phyloP scores from a whole-genome alignment of 2,888 invertebrate genomes.

The Stramonita haemastoma region DNA sequence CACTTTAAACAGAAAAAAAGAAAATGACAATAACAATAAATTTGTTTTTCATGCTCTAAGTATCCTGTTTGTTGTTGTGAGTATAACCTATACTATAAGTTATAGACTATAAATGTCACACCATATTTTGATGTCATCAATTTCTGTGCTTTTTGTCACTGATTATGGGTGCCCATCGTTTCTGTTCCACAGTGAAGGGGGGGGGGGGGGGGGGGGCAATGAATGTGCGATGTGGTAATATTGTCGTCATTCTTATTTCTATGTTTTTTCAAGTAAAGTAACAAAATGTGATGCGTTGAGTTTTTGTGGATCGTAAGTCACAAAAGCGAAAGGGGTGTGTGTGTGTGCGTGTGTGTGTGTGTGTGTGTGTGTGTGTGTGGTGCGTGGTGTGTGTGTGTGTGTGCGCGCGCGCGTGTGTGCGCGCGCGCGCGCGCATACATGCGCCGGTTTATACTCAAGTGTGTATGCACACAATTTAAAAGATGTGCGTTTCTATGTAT shows the following conservation, averaged over 20 bases:
- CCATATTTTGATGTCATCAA: neutral
- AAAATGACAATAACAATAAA: neutral
- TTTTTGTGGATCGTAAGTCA: neutral
- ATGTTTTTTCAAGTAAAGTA: neutral
- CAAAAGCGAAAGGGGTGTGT: neutral
- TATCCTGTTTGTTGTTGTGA: neutral
- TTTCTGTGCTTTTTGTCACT: neutral
- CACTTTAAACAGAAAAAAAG: neutral
- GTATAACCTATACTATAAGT: neutral
- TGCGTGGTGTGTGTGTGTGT: neutral
- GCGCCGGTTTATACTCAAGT: neutral
- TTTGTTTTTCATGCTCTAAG: neutral
- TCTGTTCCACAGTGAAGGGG: neutral
- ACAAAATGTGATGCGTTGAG: neutral
- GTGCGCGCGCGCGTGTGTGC: neutral
- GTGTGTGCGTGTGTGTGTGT: neutral
- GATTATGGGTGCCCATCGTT: neutral
- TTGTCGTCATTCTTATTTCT: neutral
- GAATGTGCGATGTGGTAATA: neutral
- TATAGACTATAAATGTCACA: too few species aligned
- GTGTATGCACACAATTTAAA: neutral
- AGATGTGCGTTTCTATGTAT: too few species aligned
- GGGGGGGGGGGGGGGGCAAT: neutral
- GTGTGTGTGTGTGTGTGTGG: conserved; percentile 13
- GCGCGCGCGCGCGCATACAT: too few species aligned